Evolutionary conservation across 2,797 vertebrate genomes (phyloP).

Genomic region (Scarus forsteni): DNA sequence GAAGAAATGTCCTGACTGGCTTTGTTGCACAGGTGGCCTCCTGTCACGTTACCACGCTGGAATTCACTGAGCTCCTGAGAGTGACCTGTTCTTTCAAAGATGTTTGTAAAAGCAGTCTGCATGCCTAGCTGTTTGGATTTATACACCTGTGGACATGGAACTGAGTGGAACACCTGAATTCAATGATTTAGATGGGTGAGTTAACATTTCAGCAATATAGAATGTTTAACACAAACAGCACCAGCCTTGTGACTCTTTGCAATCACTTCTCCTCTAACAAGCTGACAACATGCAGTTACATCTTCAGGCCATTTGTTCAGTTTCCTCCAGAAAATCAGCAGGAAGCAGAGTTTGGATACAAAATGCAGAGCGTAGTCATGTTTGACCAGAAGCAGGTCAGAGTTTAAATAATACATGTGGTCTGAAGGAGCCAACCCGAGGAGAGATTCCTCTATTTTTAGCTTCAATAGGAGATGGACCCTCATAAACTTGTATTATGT

Average conservation of each 20-base stretch:
- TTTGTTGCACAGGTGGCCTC: too few relatives aligned
- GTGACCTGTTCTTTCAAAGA: too few relatives aligned
- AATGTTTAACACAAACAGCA: conserved; percentile 50
- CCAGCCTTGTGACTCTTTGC: conserved; percentile 26
- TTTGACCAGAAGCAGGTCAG: conserved; percentile 7
- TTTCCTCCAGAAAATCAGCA: conserved; percentile 8
- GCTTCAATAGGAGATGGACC: not conserved
- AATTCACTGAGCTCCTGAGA: too few relatives aligned
- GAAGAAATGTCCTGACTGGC: too few relatives aligned
- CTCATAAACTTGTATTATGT: not conserved
- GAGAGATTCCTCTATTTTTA: conserved; percentile 14
- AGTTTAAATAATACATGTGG: conserved; percentile 29
- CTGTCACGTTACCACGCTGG: too few relatives aligned
- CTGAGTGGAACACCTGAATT: too few relatives aligned
- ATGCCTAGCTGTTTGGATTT: too few relatives aligned
- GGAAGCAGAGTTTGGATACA: conserved; percentile 22
- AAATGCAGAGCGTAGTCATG: conserved; percentile 6
- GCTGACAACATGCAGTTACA: conserved; percentile 16
- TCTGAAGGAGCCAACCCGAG: conserved; percentile 9
- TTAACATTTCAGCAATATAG: too few relatives aligned
- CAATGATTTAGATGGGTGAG: too few relatives aligned
- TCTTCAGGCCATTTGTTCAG: conserved; percentile 44
- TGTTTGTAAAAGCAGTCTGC: too few relatives aligned
- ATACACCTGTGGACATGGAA: too few relatives aligned
- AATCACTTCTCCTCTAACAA: conserved; percentile 45